These are phyloP conservation scores for Melinaea menophilus DNA, from an alignment of 2,888 invertebrate genomes.

Conservation along the genomic window DNA sequence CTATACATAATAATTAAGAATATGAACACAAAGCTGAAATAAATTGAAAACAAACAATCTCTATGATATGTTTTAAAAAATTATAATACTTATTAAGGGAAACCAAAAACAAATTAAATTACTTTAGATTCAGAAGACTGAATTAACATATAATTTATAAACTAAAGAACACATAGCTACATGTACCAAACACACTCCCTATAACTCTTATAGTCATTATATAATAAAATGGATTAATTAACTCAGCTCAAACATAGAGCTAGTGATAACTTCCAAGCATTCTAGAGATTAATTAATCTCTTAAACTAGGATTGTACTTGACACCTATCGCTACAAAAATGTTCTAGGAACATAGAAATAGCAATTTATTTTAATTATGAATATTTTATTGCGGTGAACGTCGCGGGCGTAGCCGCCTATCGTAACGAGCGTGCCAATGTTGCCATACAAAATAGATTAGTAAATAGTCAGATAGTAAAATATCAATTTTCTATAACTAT, in stretches of 20 bases:
- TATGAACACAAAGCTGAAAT: not conserved
- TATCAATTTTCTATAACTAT: not conserved
- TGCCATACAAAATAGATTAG: not conserved
- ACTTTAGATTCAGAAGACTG: not conserved
- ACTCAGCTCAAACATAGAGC: too few relatives aligned
- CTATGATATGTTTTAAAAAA: not conserved
- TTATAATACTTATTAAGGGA: not conserved
- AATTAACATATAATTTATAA: too few relatives aligned
- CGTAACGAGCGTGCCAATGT: not conserved
- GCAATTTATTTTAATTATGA: not conserved
- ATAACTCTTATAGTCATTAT: too few relatives aligned
- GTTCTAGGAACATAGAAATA: slow-evolving; percentile 1
- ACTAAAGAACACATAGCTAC: too few relatives aligned
- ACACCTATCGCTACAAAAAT: not conserved
- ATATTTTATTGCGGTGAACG: not conserved
- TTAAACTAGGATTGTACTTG: not conserved
- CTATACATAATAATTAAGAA: not conserved
- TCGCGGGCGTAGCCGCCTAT: not conserved
- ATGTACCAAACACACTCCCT: too few relatives aligned
- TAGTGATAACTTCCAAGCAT: too few relatives aligned
- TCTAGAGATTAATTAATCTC: not conserved
- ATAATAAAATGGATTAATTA: too few relatives aligned
- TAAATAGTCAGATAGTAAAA: not conserved
- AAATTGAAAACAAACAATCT: not conserved
- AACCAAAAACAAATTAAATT: not conserved